Base-by-base conservation (phyloP, 2,888 invertebrate genomes). In the Holacanthella duospinosa region DNA sequence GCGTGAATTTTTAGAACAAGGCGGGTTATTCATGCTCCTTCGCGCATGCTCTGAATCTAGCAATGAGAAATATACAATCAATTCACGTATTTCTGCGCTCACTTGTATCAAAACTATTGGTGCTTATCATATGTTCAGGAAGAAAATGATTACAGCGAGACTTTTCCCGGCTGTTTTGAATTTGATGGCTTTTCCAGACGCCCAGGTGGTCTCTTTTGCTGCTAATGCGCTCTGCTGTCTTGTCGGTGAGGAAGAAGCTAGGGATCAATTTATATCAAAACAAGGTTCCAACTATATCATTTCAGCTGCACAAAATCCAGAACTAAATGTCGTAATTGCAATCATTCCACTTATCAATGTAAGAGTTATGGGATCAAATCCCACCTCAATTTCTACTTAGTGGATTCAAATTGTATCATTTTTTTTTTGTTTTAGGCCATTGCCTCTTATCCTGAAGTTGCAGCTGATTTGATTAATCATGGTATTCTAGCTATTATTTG, bases 401-500 rank as follows among this genome's bases (percentile, higher is more conserved):
- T 16, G 29, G 4, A 54, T 60, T 25, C 53, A 53, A 36, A 36
- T 16, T 36, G 16, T 9, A n/a, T 21, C 12, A 29, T 3, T n/a
- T 48, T 48, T 48, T 4, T 48, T 48, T 55, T 61, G 9, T 59
- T 25, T n/a, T 57, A 70, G 70, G 62, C 61, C 19, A 58, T 67
- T 16, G 67, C 68, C 29, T 29, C 64, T 19, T 64, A 70, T 55
- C 62, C 64, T n/a, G 57, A 61, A 19, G 43, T 69, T 3, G 66
- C 66, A 24, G 61, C 60, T 9, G 65, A 66, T 44, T 28, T 70
- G 59, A 58, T 69, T 24, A 66, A 68, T 3, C 63, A 59, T 54
- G 70, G 70, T 26, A 60, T 69, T 36, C 59, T 70, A 21, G 63
- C 69, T 56, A 65, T 57, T 21, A 60, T 71, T 55, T 71, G 69